Conservation (phyloP, 2,888 invertebrate species). For the Odontocerum albicorne region DNA sequence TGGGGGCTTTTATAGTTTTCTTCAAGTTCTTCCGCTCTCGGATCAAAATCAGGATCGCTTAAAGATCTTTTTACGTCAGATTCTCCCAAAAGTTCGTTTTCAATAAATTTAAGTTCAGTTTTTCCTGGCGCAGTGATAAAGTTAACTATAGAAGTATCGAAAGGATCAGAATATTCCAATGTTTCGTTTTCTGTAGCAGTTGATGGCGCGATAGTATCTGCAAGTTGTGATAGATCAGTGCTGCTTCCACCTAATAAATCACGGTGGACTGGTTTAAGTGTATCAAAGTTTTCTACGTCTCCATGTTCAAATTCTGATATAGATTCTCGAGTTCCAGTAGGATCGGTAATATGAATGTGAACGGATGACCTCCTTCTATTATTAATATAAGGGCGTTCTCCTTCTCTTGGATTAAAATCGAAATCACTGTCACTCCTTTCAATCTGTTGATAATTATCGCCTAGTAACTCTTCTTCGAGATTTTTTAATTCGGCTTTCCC, state of each 20-base stretch:
- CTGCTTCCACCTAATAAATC: conserved; percentile 77
- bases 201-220: conserved; percentile 64
- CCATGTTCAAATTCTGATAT: conserved; percentile 47
- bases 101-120: conserved; percentile 76
- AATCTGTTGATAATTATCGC: conserved; percentile 9
- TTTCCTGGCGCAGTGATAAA: conserved; percentile 73
- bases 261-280: conserved; percentile 51
- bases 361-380: conserved; percentile 56
- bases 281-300: conserved; percentile 52
- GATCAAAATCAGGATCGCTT: conserved; percentile 82
- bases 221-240: conserved; percentile 71
- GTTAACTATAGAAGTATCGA: conserved; percentile 80
- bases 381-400: conserved; percentile 54
- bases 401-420: conserved; percentile 67
- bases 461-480: conserved; percentile 57
- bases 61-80: conserved; percentile 48
- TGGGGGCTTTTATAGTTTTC: conserved; percentile 43
- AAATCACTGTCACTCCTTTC: conserved; percentile 51
- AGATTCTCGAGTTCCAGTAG: conserved; percentile 61
- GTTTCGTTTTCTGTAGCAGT: conserved; percentile 54
- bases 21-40: conserved; percentile 65
- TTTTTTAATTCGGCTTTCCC: conserved; percentile 58
- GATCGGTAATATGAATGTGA: conserved; percentile 66
- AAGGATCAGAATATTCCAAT: conserved; percentile 74
- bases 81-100: conserved; percentile 71